Conservation (phyloP, 2,797 vertebrate species). For the Urosaurus nigricauda region DNA sequence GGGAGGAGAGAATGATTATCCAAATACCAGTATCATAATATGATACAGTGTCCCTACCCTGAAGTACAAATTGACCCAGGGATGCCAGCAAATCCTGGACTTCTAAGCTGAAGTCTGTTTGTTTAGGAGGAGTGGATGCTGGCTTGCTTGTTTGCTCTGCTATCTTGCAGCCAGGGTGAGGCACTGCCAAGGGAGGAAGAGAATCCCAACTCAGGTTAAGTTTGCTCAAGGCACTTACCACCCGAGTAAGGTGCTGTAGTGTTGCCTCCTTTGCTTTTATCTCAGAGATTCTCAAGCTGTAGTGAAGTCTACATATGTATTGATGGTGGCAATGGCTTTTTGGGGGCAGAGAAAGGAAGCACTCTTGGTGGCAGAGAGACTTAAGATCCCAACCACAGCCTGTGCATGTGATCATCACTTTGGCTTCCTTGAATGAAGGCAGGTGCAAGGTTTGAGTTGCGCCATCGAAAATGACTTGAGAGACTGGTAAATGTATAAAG, state of each 20-base stretch:
- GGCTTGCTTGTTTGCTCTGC: constrained; percentile 62
- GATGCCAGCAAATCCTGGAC: accelerated
- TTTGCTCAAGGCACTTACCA: constrained; percentile 44
- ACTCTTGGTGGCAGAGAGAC: not conserved
- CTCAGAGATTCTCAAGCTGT: not conserved
- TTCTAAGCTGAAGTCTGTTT: constrained; percentile 59
- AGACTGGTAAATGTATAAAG: not conserved
- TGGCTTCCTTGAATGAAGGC: not conserved
- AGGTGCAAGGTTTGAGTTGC: not conserved
- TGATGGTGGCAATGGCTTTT: not conserved
- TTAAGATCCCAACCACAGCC: not conserved
- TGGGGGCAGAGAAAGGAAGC: not conserved
- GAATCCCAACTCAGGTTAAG: not conserved
- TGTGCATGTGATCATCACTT: not conserved
- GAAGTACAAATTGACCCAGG: accelerated
- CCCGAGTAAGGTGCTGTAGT: not conserved
- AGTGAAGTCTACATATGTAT: not conserved
- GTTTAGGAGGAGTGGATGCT: constrained; percentile 72
- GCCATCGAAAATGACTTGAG: not conserved
- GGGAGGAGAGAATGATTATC: no score
- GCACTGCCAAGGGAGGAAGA: not conserved
- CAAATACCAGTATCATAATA: not conserved
- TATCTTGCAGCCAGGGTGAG: constrained; percentile 45
- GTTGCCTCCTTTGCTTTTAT: not conserved
- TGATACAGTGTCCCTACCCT: not conserved